These are phyloP conservation scores for Syngnathus rostellatus DNA, from an alignment of 2,797 vertebrate genomes.

Conservation along the genomic window DNA sequence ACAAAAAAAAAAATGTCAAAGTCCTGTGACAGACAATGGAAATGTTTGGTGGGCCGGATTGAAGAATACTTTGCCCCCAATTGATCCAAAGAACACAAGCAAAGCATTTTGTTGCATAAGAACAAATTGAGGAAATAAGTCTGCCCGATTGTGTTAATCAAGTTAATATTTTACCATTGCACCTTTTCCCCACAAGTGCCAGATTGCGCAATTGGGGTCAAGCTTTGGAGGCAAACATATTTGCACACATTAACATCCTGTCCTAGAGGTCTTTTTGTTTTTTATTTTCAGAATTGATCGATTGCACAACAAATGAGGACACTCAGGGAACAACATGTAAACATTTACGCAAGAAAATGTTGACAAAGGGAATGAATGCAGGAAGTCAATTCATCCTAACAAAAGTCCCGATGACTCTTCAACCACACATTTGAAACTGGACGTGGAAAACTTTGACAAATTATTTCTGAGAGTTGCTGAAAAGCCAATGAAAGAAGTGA, in stretches of 20 bases:
- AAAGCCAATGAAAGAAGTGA: too few species aligned
- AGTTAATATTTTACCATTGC: slow-evolving; percentile 28
- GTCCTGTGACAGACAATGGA: too few species aligned
- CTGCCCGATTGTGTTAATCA: slow-evolving; percentile 10
- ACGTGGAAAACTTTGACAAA: too few species aligned
- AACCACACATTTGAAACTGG: neutral
- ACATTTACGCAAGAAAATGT: neutral
- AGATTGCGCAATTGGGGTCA: slow-evolving; percentile 4
- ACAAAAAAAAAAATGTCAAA: too few species aligned
- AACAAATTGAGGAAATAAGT: neutral
- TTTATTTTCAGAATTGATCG: neutral
- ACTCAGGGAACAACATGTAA: neutral
- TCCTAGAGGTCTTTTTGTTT: neutral
- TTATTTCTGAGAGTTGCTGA: too few species aligned
- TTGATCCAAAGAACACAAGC: neutral
- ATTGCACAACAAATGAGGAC: neutral
- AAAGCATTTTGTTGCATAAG: neutral
- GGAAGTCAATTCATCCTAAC: neutral
- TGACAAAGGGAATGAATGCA: neutral
- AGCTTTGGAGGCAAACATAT: neutral
- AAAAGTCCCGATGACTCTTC: neutral
- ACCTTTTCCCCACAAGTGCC: neutral
- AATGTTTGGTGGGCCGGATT: too few species aligned
- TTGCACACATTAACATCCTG: neutral
- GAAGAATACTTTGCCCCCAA: neutral